Evolutionary conservation across 1,140 invertebrate species (phyloP), one percentile per base, ranked within the genome.

Genomic region (Drosophila nebulosa): DNA sequence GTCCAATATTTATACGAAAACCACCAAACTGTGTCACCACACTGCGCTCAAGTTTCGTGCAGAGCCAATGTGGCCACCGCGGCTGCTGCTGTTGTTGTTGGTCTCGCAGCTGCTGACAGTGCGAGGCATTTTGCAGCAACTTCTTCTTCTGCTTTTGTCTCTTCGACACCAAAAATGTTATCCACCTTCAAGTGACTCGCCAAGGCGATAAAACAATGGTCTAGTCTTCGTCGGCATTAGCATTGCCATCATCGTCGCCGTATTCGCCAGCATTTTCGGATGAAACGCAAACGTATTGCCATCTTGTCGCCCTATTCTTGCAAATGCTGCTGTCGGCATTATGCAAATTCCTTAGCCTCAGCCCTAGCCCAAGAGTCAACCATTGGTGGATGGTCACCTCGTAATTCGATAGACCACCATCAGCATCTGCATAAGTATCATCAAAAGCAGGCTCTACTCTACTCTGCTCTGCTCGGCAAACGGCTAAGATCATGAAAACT

Each of bases 31-130:
- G 59, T 85, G 81, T 85, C 83, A 86, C 68, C 67, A 73, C 67
- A 84, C 78, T 83, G 83, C 74, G 83, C 71, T 86, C 78, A 86
- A 83, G 83, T 86, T 86, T 86, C 78, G 83, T 88, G 78, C 74
- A 73, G 78, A 86, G 64, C 30, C 32, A 56, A 61, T 51, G 61
- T 74, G 66, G 74, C 63, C 74, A 61, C 70, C 64, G 39, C 64
- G 58, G 69, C 65, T 70, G 65, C 63, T 26, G 57, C 6, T 57
- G 46, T 18, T 59, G 64, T 26, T 42, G 56, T 26, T 60, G 61
- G 22, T 55, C 18, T 24, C 39, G 50, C 51, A 24, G 66, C 21
- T 39, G 60, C 52, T 30, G 59, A 50, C 32, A 62, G 50, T 59
- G 61, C 46, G 35, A 42, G 61, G 76, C 76, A 69, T 79, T 83